Evolutionary conservation across 2,113 vertebrate species (phyloP).

Genomic region (Copsychus sechellarum): DNA sequence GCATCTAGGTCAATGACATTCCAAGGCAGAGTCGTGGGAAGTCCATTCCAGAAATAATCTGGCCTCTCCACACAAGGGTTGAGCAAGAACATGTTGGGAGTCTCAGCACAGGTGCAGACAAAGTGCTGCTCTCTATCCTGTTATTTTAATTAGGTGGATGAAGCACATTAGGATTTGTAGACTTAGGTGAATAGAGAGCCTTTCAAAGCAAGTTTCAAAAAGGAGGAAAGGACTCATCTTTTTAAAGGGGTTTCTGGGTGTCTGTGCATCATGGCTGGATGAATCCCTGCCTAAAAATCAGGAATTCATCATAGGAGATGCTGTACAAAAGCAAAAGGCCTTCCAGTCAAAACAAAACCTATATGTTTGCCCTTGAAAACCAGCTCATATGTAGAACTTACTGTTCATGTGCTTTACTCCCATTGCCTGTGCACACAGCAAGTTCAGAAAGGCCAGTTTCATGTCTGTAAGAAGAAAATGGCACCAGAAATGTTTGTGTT

Average conservation of each 20-base stretch:
- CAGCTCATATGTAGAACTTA: not conserved
- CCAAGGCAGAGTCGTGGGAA: not conserved
- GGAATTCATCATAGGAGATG: not conserved
- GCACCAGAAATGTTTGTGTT: not conserved
- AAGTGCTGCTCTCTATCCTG: not conserved
- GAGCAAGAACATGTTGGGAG: accelerated
- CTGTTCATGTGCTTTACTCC: not conserved
- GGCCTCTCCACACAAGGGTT: not conserved
- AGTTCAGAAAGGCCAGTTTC: not conserved
- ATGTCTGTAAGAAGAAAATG: not conserved
- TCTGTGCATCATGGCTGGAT: not conserved
- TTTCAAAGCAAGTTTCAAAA: not conserved
- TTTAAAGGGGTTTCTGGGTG: not conserved
- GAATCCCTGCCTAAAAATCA: not conserved
- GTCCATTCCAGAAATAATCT: not conserved
- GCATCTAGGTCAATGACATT: not conserved
- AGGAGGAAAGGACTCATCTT: not conserved
- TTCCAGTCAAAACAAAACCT: not conserved
- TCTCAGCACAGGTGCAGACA: not conserved
- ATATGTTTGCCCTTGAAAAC: not conserved
- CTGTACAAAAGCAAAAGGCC: not conserved
- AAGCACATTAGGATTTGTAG: not conserved
- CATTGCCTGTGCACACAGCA: not conserved
- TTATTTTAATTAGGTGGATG: not conserved
- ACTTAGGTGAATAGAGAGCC: not conserved